Evolutionary conservation across 2,888 invertebrate genomes (phyloP), one percentile per base, ranked within the genome.

Genomic region (Cheilosia variabilis): DNA sequence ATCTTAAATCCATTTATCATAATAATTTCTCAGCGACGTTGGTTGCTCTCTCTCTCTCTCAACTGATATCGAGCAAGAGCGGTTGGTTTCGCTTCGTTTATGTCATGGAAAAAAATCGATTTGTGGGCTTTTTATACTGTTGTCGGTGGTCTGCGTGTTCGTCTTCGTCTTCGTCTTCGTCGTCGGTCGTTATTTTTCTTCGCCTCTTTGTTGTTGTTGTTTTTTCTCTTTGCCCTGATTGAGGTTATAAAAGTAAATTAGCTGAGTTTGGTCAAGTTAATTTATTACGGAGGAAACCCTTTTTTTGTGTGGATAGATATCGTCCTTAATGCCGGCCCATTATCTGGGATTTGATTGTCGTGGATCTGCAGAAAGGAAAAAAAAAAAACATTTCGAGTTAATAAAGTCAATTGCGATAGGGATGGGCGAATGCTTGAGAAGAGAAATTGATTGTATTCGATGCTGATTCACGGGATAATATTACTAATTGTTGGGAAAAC

Each of bases 1-100:
- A 83, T 84, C 79, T 84, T 73, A 72, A 77, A 77, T 68, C 81
- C 86, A 86, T 86, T 86, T 81, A 86, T 81, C 86, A 86, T 81
- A 86, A 86, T 86, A 86, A 81, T 68, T 81, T 63, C 62, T 37
- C 41, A 10, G 45, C 37, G 60, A 50, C 22, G 50, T 27, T 27
- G 9, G 9, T 31, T 31, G 31, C 31, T 31, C 13, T 55, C 6
- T 5, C 31, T 31, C 13, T 55, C 6, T 5, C 24, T 34, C 34
- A 22, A 68, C 43, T 47, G 55, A 1, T 62, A 37, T 37, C 10
- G 9, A 37, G 37, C 13, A 78, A 7, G 58, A 66, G 57, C 22
- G 31, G 63, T 31, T 55, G 24, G 19, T 58, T 68, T 68, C 22
- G 37, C 41, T 22, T 50, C 19, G 15, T 24, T 24, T 52, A 15